phyloP scores from a whole-genome alignment of 2,797 vertebrate genomes.

The Anguilla anguilla region DNA sequence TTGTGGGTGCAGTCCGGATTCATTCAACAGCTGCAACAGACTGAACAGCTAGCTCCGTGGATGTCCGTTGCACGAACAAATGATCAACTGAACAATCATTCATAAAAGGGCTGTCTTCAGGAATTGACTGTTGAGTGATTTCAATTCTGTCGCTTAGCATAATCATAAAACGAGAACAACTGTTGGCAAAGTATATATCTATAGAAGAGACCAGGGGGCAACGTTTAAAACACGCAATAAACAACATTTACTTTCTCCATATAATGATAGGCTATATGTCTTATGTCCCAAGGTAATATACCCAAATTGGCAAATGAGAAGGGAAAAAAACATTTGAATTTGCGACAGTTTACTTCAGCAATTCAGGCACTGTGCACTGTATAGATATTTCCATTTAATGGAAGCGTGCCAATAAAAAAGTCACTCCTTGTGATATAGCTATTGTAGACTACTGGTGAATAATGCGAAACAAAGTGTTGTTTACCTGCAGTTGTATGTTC shows the following conservation, averaged over 20 bases:
- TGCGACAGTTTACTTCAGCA: not conserved
- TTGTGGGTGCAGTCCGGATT: not conserved
- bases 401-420: not conserved
- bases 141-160: not conserved
- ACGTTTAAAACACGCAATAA: not conserved
- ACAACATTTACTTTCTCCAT: not conserved
- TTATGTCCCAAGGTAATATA: not conserved
- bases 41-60: not conserved
- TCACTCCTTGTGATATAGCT: not conserved
- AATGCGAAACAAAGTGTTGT: not conserved
- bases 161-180: not conserved
- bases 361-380: not conserved
- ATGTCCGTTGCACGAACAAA: not conserved
- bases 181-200: not conserved
- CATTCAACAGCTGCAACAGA: not conserved
- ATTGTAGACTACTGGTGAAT: not conserved
- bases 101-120: not conserved
- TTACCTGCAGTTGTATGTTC: slow-evolving; percentile 99
- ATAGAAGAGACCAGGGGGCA: not conserved
- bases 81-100: not conserved
- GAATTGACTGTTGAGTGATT: not conserved
- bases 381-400: not conserved
- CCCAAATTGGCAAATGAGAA: not conserved
- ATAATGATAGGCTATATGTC: not conserved
- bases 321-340: not conserved